Conservation (phyloP, 2,888 invertebrate species). For the Asteroscopus sphinx region DNA sequence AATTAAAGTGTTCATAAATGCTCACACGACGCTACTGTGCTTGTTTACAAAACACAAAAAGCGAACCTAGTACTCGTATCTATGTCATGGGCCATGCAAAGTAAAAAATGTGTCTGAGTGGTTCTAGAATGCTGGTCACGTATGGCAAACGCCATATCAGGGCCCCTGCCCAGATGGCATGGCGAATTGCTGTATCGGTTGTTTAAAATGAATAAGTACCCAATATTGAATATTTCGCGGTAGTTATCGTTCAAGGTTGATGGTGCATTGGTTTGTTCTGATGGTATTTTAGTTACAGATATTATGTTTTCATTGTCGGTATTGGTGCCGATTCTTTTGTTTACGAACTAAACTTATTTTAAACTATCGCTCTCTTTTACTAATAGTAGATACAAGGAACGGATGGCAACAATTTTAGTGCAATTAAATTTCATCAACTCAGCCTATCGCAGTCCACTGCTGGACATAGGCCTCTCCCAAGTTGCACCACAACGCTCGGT, state of each 20-base stretch:
- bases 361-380: too few relatives aligned
- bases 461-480: too few relatives aligned
- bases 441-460: too few relatives aligned
- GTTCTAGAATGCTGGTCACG: conserved; percentile 44
- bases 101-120: conserved; percentile 19
- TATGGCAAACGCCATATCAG: conserved; percentile 40
- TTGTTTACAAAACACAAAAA: conserved; percentile 16
- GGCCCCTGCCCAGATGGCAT: conserved; percentile 37
- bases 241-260: conserved; percentile 34
- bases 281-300: conserved; percentile 12
- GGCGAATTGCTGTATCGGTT: conserved; percentile 45
- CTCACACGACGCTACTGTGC: too few relatives aligned
- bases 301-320: too few relatives aligned
- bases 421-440: too few relatives aligned
- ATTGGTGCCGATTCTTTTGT: too few relatives aligned
- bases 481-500: too few relatives aligned
- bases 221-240: conserved; percentile 37
- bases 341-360: too few relatives aligned
- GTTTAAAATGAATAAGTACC: conserved; percentile 36
- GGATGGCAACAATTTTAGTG: too few relatives aligned
- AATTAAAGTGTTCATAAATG: too few relatives aligned
- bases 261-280: conserved; percentile 14
- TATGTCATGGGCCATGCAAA: conserved; percentile 39
- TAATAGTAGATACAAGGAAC: too few relatives aligned
- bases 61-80: conserved; percentile 18